Evolutionary conservation across 2,797 vertebrate species (phyloP).

Genomic region (Onychomys leucogaster): DNA sequence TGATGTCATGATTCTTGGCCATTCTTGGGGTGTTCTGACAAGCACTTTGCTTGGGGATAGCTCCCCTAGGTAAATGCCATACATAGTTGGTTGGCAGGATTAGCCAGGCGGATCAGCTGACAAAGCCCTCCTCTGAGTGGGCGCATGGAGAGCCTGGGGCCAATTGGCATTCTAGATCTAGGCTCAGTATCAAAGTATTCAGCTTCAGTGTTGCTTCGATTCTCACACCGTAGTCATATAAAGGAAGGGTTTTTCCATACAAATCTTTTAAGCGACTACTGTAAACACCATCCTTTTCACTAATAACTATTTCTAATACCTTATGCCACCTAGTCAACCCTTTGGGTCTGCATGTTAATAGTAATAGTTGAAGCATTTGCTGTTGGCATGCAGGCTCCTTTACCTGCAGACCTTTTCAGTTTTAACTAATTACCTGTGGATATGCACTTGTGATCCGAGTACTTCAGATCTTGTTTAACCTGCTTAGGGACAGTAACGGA

Average conservation of each 20-base stretch:
- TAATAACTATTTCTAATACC: background rate
- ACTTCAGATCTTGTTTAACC: background rate
- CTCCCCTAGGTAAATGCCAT: background rate
- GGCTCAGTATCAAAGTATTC: background rate
- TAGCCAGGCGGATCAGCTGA: background rate
- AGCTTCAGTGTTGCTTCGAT: background rate
- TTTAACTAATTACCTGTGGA: background rate
- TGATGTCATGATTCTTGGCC: background rate
- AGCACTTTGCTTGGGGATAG: background rate
- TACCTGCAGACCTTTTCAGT: background rate
- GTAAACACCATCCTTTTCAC: background rate
- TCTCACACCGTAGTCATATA: background rate
- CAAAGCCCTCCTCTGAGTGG: background rate
- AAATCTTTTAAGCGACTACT: background rate
- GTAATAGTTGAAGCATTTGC: constrained; percentile 17
- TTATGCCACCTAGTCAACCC: background rate
- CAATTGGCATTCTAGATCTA: background rate
- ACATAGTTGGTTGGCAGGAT: background rate
- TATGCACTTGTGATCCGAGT: background rate
- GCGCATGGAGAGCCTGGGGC: background rate
- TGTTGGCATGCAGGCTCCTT: background rate
- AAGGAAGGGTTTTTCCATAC: background rate
- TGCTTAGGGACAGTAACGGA: background rate
- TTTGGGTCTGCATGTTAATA: background rate
- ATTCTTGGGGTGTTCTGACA: background rate